Base-by-base conservation (phyloP, 2,797 vertebrate genomes). In the Sebastes diploproa region DNA sequence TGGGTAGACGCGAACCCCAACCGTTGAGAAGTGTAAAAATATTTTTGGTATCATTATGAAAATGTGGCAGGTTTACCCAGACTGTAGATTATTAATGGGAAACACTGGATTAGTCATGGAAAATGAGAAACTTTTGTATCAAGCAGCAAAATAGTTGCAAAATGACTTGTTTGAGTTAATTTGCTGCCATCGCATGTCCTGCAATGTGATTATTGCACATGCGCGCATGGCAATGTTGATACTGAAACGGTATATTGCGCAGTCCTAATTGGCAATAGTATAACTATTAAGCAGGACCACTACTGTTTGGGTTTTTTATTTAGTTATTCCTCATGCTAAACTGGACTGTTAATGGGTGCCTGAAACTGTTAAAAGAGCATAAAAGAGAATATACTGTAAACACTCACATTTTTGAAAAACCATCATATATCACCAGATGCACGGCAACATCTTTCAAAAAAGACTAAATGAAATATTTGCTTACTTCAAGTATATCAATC, bases 401-500 rank as follows among this genome's bases (percentile, higher is more conserved):
- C 2, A 59, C 20, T 25, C 3, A 1, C 11, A 23, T 50, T 34
- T 75, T 68, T 46, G 18, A 7, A 30, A 69, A 82, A 42, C 18
- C 20, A 63, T 77, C 63, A 66, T 66, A 18, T 14, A 62, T 75
- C 67, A 69, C 23, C 66, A 67, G 46, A 65, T 66, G 52, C 46
- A 68, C 25, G 32, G 22, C 11, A 81, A 38, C 12, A 63, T 75
- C 16, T 42, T 62, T 67, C 16, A 80, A 70, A 71, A 64, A 80
- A 71, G n/a, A 74, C 11, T 2, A 55, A 62, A 77, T 61, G 16
- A 81, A 42, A 82, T 30, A 70, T 66, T 18, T 52, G 34, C 46
- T n/a, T 58, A 64, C 69, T 73, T 83, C 23, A 38, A 50, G 22
- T 65, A 34, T 63, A 79, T 83, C 78, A 79, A 65, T 80, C 66